Percentiles rank a stretch among this genome's conserved stretches.
phyloP scores from a whole-genome alignment of 2,888 invertebrate species.

The Noctua pronuba region DNA sequence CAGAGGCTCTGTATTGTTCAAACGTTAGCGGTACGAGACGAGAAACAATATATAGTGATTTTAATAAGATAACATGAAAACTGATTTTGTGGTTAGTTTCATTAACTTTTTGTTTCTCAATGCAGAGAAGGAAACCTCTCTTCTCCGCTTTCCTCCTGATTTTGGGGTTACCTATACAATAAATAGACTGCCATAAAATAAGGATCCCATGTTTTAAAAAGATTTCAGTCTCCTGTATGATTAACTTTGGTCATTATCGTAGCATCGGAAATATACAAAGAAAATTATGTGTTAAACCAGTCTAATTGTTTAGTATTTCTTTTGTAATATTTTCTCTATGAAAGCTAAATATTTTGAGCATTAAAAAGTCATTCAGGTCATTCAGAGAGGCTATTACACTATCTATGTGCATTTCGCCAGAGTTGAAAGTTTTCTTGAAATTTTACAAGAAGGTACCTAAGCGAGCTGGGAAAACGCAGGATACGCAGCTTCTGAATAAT shows the following conservation, averaged over 20 bases:
- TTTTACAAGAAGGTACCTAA: background rate
- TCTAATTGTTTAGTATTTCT: background rate
- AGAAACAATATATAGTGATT: background rate
- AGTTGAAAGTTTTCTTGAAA: conserved; percentile 44
- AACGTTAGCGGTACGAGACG: background rate
- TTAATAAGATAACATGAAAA: background rate
- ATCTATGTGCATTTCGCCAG: conserved; percentile 35
- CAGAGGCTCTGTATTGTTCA: background rate
- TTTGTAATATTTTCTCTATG: conserved; percentile 1
- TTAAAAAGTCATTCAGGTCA: conserved; percentile 59
- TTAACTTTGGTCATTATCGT: background rate
- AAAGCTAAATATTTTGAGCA: conserved; percentile 44
- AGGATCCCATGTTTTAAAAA: background rate
- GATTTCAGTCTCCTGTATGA: background rate
- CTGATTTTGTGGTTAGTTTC: background rate
- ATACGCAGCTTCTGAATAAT: background rate
- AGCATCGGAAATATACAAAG: background rate
- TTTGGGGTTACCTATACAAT: background rate
- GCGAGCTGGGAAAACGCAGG: background rate
- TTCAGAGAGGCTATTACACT: conserved; percentile 40
- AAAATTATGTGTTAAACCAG: background rate
- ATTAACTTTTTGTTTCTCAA: background rate
- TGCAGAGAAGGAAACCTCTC: background rate
- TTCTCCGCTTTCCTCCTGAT: background rate
- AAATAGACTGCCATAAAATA: background rate